Percentiles rank a stretch among this genome's conserved stretches.
Conservation (phyloP, 1,140 invertebrate genomes). For the Drosophila leontia region DNA sequence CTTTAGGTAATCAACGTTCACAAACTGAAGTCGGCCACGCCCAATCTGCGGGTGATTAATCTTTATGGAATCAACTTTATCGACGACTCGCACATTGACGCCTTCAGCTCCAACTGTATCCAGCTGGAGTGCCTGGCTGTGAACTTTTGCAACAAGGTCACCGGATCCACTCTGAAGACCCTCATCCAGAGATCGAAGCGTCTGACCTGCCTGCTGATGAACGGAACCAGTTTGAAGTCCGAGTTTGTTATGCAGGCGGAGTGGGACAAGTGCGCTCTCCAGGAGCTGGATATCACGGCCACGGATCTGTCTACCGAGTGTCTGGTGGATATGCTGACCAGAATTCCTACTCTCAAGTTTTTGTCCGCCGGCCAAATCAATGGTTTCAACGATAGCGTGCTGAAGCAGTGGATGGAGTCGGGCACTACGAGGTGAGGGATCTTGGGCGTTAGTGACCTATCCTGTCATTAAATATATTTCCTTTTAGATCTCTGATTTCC, state of each 20-base stretch:
- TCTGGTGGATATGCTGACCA: slow-evolving; percentile 95
- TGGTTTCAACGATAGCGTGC: slow-evolving; percentile 97
- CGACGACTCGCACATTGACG: slow-evolving; percentile 99
- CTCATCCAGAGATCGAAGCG: slow-evolving; percentile 97
- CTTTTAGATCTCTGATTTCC: slow-evolving; percentile 88
- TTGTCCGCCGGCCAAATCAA: slow-evolving; percentile 98
- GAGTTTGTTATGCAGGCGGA: slow-evolving; percentile 97
- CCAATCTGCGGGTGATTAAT: slow-evolving; percentile 97
- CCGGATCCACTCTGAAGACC: slow-evolving; percentile 97
- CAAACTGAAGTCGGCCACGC: slow-evolving; percentile 98
- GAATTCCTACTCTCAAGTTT: slow-evolving; percentile 94
- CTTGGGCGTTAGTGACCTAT: no score
- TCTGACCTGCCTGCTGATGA: slow-evolving; percentile 96
- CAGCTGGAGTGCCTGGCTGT: slow-evolving; percentile 98
- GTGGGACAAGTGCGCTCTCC: slow-evolving; percentile 96
- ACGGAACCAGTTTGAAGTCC: slow-evolving; percentile 96
- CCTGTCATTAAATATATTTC: background rate
- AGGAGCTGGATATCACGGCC: slow-evolving; percentile 98
- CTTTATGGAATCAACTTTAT: slow-evolving; percentile 99
- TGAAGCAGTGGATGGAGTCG: slow-evolving; percentile 95
- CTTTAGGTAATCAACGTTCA: slow-evolving; percentile 95
- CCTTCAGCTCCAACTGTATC: slow-evolving; percentile 97
- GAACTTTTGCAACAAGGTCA: slow-evolving; percentile 98
- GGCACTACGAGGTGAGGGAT: slow-evolving; percentile 89
- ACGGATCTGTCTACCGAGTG: slow-evolving; percentile 98